phyloP scores from a whole-genome alignment of 1,140 invertebrate species.

The Neodiprion pinetum region DNA sequence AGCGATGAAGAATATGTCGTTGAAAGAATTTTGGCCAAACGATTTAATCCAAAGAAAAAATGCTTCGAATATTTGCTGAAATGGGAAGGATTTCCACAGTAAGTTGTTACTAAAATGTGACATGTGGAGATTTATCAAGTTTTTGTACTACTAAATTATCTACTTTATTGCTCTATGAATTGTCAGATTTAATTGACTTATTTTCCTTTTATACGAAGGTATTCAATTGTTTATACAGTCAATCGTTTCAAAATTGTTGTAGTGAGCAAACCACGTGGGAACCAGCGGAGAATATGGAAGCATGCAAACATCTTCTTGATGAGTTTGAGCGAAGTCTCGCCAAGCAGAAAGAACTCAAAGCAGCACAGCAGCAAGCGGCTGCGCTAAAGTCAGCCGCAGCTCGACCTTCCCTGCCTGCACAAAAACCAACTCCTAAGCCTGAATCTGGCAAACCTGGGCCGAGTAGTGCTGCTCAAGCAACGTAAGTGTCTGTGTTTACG shows the following conservation, averaged over 20 bases:
- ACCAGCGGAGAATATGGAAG: constrained; percentile 73
- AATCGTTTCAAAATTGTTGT: constrained; percentile 29
- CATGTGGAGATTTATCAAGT: constrained; percentile 25
- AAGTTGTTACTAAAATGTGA: constrained; percentile 45
- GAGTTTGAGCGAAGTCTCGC: constrained; percentile 81
- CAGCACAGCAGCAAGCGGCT: constrained; percentile 58
- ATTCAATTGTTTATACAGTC: constrained; percentile 4
- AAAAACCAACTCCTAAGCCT: constrained; percentile 49
- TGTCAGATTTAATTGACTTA: not conserved
- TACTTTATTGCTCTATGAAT: constrained; percentile 12
- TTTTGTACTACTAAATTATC: constrained; percentile 15
- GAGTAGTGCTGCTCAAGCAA: constrained; percentile 51
- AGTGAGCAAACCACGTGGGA: constrained; percentile 84
- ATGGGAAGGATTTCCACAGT: constrained; percentile 81
- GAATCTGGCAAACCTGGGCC: constrained; percentile 54
- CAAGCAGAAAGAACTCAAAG: constrained; percentile 75
- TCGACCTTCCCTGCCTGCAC: constrained; percentile 44
- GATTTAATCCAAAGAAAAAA: constrained; percentile 79
- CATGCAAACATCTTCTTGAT: constrained; percentile 77
- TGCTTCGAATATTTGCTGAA: constrained; percentile 82
- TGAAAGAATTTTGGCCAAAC: constrained; percentile 81
- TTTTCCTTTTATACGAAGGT: not conserved
- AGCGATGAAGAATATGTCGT: constrained; percentile 70
- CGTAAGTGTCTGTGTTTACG: constrained; percentile 34
- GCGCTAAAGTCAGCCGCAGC: constrained; percentile 38